These are phyloP conservation scores for Porites australiensis DNA, from an alignment of 64 coral and sea anemone genomes.

Conservation along the genomic window DNA sequence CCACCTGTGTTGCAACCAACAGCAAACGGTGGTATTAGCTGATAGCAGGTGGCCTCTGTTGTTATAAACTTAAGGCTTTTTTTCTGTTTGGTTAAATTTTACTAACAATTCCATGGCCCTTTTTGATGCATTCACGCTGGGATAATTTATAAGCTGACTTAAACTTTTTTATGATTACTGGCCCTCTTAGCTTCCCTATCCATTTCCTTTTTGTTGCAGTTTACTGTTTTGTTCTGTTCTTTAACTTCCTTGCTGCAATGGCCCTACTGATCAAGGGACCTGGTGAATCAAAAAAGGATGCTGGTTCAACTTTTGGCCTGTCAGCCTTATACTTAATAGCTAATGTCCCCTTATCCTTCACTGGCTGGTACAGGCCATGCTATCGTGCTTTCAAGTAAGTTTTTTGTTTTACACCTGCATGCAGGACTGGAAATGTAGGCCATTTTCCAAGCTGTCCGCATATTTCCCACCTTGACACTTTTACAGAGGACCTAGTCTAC, in stretches of 20 bases:
- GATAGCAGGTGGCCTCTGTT: too few species aligned
- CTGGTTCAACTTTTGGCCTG: slow-evolving; percentile 51
- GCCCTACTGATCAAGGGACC: slow-evolving; percentile 38
- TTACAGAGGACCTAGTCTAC: too few species aligned
- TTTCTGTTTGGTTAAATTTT: not conserved
- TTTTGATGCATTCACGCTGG: not conserved
- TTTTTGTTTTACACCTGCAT: not conserved
- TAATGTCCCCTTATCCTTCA: slow-evolving; percentile 71
- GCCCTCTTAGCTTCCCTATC: not conserved
- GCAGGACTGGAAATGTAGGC: too few species aligned
- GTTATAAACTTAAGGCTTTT: too few species aligned
- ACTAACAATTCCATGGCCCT: not conserved
- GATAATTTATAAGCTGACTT: not conserved
- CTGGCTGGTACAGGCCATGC: slow-evolving; percentile 83
- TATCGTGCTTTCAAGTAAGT: slow-evolving; percentile 92
- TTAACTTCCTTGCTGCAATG: slow-evolving; percentile 77
- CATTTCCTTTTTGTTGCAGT: slow-evolving; percentile 52
- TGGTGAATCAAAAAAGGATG: not conserved
- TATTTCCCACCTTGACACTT: too few species aligned
- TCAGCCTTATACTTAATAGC: slow-evolving; percentile 62
- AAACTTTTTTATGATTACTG: not conserved
- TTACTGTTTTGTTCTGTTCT: slow-evolving; percentile 67
- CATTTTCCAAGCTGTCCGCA: too few species aligned
- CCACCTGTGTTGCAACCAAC: too few species aligned
- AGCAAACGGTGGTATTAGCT: too few species aligned